Conservation (phyloP, 2,888 invertebrate species). For the Aelia acuminata region DNA sequence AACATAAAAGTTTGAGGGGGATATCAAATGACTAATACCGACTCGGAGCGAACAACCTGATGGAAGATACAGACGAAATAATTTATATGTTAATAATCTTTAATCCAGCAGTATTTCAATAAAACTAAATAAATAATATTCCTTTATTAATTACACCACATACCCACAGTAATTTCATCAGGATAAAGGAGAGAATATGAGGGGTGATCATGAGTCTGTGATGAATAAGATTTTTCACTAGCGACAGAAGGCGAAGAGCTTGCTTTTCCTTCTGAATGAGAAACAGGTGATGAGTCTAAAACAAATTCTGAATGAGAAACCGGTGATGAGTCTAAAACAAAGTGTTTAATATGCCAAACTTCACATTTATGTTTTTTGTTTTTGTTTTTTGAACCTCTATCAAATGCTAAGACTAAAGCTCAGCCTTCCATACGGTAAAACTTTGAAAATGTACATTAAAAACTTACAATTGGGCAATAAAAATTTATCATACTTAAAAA, state of each 20-base stretch:
- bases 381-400: too few relatives aligned
- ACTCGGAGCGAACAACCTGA: slow-evolving; percentile 52
- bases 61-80: neutral
- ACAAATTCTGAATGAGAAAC: too few relatives aligned
- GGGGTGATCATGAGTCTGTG: slow-evolving; percentile 11
- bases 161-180: slow-evolving; percentile 20
- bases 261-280: neutral
- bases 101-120: neutral
- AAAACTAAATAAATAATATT: too few relatives aligned
- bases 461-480: too few relatives aligned
- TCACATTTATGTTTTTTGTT: too few relatives aligned
- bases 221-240: slow-evolving; percentile 41
- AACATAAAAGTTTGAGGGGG: slow-evolving; percentile 67
- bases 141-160: neutral
- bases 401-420: too few relatives aligned
- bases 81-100: neutral
- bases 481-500: too few relatives aligned
- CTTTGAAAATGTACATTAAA: too few relatives aligned
- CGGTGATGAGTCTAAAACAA: too few relatives aligned
- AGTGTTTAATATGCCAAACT: too few relatives aligned
- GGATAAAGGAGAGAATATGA: neutral
- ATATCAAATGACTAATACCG: slow-evolving; percentile 69
- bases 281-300: neutral
- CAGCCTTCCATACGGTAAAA: too few relatives aligned
- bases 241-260: neutral